Evolutionary conservation across 2,113 vertebrate genomes (phyloP).

Genomic region (Cottus gobio): DNA sequence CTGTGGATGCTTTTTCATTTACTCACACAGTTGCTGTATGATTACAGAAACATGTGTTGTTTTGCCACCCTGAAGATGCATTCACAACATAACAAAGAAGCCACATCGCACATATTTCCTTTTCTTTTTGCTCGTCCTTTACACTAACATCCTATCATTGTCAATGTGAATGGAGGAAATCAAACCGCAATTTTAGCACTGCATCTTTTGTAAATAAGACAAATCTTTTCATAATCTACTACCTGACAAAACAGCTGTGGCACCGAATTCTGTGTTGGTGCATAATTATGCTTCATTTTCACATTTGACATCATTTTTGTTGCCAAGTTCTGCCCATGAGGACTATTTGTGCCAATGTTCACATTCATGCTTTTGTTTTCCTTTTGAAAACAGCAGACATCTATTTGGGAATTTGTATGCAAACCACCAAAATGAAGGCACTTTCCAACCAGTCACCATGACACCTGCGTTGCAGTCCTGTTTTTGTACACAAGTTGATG

Average conservation of each 20-base stretch:
- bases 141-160: not conserved
- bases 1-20: slow-evolving; percentile 43
- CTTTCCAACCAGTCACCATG: slow-evolving; percentile 9
- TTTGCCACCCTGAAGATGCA: slow-evolving; percentile 10
- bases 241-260: not conserved
- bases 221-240: not conserved
- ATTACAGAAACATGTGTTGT: slow-evolving; percentile 51
- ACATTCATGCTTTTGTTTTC: not conserved
- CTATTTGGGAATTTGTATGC: not conserved
- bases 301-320: not conserved
- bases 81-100: slow-evolving; percentile 10
- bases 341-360: not conserved
- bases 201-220: not conserved
- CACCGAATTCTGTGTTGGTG: not conserved
- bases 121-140: not conserved
- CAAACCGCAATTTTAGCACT: not conserved
- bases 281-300: not conserved
- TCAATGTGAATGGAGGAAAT: not conserved
- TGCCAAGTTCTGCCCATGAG: not conserved
- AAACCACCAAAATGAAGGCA: not conserved
- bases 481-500: not conserved
- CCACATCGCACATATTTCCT: not conserved
- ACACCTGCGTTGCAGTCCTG: not conserved
- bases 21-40: slow-evolving; percentile 33
- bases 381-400: not conserved